phyloP scores from a whole-genome alignment of 1,140 invertebrate species.

The Anagrus nilaparvatae region DNA sequence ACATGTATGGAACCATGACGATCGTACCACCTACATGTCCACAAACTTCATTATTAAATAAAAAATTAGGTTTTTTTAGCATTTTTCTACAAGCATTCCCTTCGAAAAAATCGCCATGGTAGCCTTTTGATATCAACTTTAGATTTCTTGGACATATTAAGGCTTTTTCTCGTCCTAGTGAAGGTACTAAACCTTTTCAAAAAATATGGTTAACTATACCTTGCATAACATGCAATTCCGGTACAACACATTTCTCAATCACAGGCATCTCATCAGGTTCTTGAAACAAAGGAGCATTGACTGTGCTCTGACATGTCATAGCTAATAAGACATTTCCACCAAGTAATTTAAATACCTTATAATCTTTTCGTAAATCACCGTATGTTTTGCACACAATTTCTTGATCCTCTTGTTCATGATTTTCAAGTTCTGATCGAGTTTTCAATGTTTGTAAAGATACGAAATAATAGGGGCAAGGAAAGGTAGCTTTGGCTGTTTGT shows the following conservation, averaged over 20 bases:
- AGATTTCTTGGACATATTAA: conserved; percentile 12
- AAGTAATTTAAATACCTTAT: too few species aligned
- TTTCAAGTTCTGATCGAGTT: too few species aligned
- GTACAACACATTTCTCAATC: conserved; percentile 10
- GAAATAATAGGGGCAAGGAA: too few species aligned
- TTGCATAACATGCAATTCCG: conserved; percentile 13
- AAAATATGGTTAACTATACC: conserved; percentile 13
- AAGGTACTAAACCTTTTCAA: too few species aligned
- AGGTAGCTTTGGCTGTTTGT: too few species aligned
- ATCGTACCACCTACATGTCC: not conserved
- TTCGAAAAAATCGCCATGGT: conserved; percentile 8
- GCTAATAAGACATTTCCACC: too few species aligned
- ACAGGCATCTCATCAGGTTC: not conserved
- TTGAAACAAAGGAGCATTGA: not conserved
- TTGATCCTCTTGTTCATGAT: too few species aligned
- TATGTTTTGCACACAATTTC: too few species aligned
- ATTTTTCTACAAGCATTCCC: conserved; percentile 11
- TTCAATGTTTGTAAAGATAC: too few species aligned
- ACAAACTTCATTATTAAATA: not conserved
- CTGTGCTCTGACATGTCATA: not conserved
- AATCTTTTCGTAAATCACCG: too few species aligned
- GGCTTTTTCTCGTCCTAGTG: too few species aligned
- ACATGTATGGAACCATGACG: too few species aligned
- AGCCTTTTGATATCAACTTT: conserved; percentile 8
- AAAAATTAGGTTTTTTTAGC: conserved; percentile 1